These are phyloP conservation scores for Myathropa florea DNA, from an alignment of 2,888 invertebrate species.

Conservation along the genomic window DNA sequence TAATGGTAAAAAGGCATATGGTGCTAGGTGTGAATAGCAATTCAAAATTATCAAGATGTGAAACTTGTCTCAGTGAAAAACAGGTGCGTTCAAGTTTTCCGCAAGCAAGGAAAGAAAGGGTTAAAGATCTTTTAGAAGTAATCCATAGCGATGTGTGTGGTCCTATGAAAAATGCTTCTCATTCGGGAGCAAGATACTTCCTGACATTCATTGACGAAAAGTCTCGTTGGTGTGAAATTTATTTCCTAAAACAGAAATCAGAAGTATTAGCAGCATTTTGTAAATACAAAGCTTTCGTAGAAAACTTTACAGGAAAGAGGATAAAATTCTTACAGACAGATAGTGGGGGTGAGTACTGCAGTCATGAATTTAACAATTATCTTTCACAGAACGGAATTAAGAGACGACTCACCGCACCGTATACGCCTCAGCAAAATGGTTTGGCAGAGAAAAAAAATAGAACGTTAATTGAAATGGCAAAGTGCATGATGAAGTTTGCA, in stretches of 20 bases:
- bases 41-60: not conserved
- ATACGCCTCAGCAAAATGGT: slow-evolving; percentile 66
- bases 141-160: slow-evolving; percentile 64
- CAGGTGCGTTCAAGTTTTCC: no score
- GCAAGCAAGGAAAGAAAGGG: slow-evolving; percentile 2
- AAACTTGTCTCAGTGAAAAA: no score
- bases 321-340: slow-evolving; percentile 57
- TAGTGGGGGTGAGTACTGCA: slow-evolving; percentile 55
- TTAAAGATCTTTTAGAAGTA: slow-evolving; percentile 43
- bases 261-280: slow-evolving; percentile 46
- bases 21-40: not conserved
- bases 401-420: slow-evolving; percentile 42
- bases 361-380: slow-evolving; percentile 25
- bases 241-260: no score
- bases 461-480: slow-evolving; percentile 50
- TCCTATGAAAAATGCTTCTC: slow-evolving; percentile 57
- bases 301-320: slow-evolving; percentile 46
- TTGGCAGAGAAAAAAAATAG: slow-evolving; percentile 57
- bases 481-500: slow-evolving; percentile 1
- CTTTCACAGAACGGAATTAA: slow-evolving; percentile 44
- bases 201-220: slow-evolving; percentile 62
- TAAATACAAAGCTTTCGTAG: slow-evolving; percentile 51
- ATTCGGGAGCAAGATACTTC: slow-evolving; percentile 65
- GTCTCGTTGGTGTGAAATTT: slow-evolving; percentile 19
- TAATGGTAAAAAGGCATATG: not conserved